These are phyloP conservation scores for Lepidothrix coronata DNA, from an alignment of 2,113 vertebrate genomes.

Conservation along the genomic window DNA sequence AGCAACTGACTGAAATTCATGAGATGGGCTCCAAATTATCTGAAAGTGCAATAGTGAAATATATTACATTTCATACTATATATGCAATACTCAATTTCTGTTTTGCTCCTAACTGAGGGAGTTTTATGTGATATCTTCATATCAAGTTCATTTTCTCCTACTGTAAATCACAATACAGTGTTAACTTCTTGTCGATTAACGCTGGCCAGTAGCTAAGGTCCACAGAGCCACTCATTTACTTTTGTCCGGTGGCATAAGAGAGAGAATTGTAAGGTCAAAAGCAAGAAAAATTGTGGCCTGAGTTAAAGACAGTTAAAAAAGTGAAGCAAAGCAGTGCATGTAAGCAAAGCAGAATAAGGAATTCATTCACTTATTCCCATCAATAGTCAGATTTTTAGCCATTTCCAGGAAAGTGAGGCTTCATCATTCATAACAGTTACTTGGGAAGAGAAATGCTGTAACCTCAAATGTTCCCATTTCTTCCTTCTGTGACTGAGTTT, in stretches of 20 bases:
- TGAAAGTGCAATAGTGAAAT: background rate
- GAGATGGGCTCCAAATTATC: background rate
- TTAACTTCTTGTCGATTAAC: background rate
- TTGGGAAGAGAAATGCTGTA: background rate
- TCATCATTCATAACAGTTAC: background rate
- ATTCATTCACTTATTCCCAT: background rate
- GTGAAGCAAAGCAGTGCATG: background rate
- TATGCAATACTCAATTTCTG: background rate
- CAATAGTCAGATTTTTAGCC: background rate
- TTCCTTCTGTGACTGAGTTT: background rate
- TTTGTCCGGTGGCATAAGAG: background rate
- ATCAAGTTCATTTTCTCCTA: background rate
- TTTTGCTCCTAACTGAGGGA: background rate
- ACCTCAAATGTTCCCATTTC: background rate
- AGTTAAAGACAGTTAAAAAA: background rate
- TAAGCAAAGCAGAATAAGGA: background rate
- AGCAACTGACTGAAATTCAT: background rate
- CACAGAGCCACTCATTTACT: background rate
- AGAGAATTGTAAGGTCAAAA: background rate
- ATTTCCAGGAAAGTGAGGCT: background rate
- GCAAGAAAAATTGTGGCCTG: background rate
- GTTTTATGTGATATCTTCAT: background rate
- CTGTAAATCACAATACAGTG: background rate
- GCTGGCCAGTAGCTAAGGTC: background rate
- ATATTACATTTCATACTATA: background rate